Conservation (phyloP, 1,140 invertebrate species). For the Anadara kagoshimensis region DNA sequence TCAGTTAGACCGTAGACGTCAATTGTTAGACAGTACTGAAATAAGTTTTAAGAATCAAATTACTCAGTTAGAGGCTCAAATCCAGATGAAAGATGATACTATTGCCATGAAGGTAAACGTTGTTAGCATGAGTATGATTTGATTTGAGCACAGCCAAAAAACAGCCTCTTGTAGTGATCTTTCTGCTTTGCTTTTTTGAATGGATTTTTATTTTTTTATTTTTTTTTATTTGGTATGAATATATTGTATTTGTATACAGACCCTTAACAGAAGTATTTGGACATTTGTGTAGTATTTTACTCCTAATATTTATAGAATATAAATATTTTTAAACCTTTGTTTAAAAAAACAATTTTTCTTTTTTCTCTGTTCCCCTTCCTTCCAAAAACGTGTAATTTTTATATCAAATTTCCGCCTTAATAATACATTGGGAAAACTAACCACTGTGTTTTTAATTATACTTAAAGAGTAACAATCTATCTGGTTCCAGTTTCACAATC, state of each 20-base stretch:
- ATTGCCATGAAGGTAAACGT: conserved; percentile 43
- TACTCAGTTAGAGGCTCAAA: conserved; percentile 52
- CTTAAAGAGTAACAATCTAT: no score
- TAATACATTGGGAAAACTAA: no score
- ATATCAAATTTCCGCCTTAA: no score
- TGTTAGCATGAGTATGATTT: conserved; percentile 12
- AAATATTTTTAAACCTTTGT: no score
- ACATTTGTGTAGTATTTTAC: no score
- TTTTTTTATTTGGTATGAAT: neutral
- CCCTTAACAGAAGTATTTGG: no score
- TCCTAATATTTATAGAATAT: no score
- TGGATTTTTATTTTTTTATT: neutral
- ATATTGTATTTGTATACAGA: neutral
- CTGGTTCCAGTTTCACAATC: no score
- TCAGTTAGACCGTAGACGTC: conserved; percentile 53
- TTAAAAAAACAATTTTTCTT: no score
- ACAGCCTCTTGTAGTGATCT: neutral
- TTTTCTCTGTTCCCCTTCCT: no score
- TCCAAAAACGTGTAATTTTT: no score
- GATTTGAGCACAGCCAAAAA: conserved; percentile 1
- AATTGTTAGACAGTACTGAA: conserved; percentile 56
- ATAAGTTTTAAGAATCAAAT: conserved; percentile 54
- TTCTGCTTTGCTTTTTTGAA: neutral
- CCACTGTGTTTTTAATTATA: no score
- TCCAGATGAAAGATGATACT: conserved; percentile 43